Evolutionary conservation across 2,888 invertebrate species (phyloP), one percentile per base, ranked within the genome.

Genomic region (Digitonthophagus gazella): DNA sequence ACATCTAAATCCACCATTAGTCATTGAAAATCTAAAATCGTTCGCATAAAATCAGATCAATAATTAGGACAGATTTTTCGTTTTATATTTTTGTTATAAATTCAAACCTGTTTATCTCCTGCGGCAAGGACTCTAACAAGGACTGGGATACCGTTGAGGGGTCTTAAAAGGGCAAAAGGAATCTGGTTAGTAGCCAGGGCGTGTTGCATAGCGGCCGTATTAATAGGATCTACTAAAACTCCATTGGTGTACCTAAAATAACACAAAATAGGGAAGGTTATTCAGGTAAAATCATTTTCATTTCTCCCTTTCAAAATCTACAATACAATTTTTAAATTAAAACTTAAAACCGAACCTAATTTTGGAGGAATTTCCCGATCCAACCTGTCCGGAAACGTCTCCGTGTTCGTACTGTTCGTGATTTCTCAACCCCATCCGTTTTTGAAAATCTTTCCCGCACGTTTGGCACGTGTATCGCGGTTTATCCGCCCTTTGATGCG

Each of bases 101-200:
- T 22, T 22, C 66, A 57, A 79, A 82, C 84, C 76, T 81, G 85
- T 75, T 85, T 85, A 68, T 80, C 79, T 6, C 80, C 80, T 15
- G 87, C 86, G 73, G 88, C 85, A 66, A 89, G 82, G 0, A 91
- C 88, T 76, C 91, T 89, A 11, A 92, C 91, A 63, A 92, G 81
- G 0, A 91, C 89, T 0, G 91, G 90, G 68, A 87, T 86, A 6
- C 89, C 89, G 73, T 87, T 87, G 57, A 88, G 85, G 11, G 91
- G 90, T 73, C 90, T 89, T 65, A 91, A 81, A 64, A 91, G 82
- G 0, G 91, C 91, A 76, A 91, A 92, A 0, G 91, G 91, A 0
- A 88, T 90, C 78, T 91, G 89, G 58, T 87, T 88, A 1, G 87
- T 86, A 3, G 87, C 78, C 5, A 89, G 76, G 2, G 91, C 90